Percentiles rank a stretch among this genome's conserved stretches.
phyloP scores from a whole-genome alignment of 2,113 vertebrate species.

The Rhabdornis inornatus region DNA sequence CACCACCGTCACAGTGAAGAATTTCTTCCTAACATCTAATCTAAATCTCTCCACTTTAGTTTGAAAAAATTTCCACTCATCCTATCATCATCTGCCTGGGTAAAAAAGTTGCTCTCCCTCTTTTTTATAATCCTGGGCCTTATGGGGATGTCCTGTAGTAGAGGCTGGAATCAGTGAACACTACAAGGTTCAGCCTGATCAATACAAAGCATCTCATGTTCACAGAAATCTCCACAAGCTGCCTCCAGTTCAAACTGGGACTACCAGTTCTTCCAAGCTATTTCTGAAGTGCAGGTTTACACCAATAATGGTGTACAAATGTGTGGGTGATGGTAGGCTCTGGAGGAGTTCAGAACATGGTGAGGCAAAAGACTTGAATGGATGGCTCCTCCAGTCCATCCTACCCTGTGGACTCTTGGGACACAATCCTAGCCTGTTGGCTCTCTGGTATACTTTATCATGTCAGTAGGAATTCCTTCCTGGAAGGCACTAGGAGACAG shows the following conservation, averaged over 20 bases:
- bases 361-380: neutral
- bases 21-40: neutral
- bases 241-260: neutral
- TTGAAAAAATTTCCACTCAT: neutral
- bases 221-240: neutral
- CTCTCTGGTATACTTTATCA: neutral
- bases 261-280: neutral
- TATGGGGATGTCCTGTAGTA: rapidly evolving
- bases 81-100: neutral
- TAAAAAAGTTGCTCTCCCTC: neutral
- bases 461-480: neutral
- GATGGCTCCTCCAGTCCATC: neutral
- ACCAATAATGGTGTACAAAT: rapidly evolving
- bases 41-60: neutral
- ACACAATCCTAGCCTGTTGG: neutral
- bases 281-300: neutral
- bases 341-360: neutral
- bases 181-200: neutral
- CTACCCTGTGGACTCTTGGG: neutral
- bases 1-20: neutral
- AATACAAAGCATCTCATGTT: neutral
- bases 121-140: neutral
- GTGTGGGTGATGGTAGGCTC: rapidly evolving
- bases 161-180: neutral
- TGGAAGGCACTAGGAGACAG: neutral